phyloP scores from a whole-genome alignment of 2,113 vertebrate genomes.

The Numida meleagris region DNA sequence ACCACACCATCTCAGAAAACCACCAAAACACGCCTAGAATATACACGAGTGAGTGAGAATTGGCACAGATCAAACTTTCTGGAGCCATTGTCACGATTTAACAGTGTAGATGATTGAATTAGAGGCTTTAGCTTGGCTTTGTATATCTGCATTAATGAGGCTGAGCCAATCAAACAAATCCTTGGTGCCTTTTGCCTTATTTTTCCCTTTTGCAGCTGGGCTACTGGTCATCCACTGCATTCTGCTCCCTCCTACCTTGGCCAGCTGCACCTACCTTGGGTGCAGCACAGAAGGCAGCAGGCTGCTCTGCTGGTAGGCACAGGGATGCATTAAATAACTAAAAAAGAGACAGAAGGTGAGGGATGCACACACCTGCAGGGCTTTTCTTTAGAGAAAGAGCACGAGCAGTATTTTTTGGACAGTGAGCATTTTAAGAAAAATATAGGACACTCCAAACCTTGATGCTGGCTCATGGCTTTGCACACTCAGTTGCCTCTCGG shows the following conservation, averaged over 20 bases:
- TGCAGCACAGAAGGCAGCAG: background rate
- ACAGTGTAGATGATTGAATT: background rate
- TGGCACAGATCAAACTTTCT: background rate
- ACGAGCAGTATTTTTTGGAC: rapidly evolving
- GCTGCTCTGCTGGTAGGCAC: background rate
- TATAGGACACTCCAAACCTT: background rate
- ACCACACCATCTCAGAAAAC: background rate
- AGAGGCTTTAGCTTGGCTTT: background rate
- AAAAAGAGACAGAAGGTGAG: background rate
- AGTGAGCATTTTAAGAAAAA: background rate
- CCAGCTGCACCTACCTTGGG: background rate
- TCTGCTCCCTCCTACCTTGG: background rate
- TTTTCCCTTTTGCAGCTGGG: background rate
- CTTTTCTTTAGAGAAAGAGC: background rate
- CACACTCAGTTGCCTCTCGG: background rate
- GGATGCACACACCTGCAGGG: background rate
- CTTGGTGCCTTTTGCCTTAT: background rate
- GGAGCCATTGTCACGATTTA: background rate
- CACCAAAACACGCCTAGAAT: background rate
- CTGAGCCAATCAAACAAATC: background rate
- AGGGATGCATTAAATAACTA: background rate
- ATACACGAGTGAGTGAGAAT: background rate
- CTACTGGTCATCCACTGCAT: background rate
- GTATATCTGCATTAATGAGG: background rate
- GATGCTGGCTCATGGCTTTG: background rate